Evolutionary conservation across 2,113 vertebrate species (phyloP), one percentile per base, ranked within the genome.

Genomic region (Eulemur rufifrons): DNA sequence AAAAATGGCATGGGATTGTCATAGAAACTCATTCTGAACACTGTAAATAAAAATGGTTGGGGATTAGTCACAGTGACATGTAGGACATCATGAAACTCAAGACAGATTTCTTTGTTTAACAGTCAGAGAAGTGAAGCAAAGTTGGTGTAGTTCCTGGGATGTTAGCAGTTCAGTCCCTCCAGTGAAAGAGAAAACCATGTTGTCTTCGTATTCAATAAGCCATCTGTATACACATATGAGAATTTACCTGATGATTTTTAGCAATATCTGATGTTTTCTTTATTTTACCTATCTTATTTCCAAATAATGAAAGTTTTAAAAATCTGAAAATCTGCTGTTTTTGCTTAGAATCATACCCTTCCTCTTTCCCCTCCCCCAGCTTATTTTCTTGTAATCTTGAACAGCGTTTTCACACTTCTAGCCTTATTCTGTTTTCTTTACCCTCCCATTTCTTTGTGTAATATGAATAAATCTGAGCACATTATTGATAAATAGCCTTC

Each of bases 41-140:
- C 95, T 98, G 91, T 97, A 96, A 98, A 98, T 97, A 97, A 97
- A 95, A 93, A 97, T 97, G 97, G 96, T 56, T 96, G 92, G 1
- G 69, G 96, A 98, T 98, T 97, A 96, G 98, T 98, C 97, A 97
- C 9, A 59, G 96, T 96, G 96, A 96, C 96, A 97, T 42, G 20
- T 97, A 95, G 95, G 97, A 83, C 97, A 95, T 98, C 82, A 66
- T 97, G 95, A 97, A 98, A 96, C 95, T 95, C 93, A 95, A 96
- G 97, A 94, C 93, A 71, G 91, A 97, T 95, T 97, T 97, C 95
- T 98, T 98, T 98, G 97, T 98, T 97, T 97, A 95, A 73, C 37
- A 89, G 96, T 96, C 94, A 95, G 91, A 97, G 94, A 1, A 21
- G 74, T 1, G 1, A 78, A 2, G 0, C 0, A 17, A 96, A 94